Conservation (phyloP, 2,888 invertebrate species). For the Polydesmus complanatus region DNA sequence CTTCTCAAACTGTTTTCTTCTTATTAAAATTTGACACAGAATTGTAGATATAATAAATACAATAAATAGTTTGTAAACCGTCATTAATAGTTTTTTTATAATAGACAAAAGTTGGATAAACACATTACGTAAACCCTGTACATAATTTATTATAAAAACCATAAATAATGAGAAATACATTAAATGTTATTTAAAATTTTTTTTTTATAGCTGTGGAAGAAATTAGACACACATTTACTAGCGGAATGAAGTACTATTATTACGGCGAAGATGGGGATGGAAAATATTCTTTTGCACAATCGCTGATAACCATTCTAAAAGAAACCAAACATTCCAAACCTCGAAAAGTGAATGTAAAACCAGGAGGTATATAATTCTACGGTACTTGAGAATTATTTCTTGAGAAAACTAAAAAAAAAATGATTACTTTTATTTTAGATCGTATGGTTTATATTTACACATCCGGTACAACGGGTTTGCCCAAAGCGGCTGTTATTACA, state of each 20-base stretch:
- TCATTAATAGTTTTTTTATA: too few relatives aligned
- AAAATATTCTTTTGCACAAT: background rate
- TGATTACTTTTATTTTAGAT: slow-evolving; percentile 9
- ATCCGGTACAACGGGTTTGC: slow-evolving; percentile 49
- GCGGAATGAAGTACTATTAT: background rate
- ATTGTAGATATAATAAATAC: too few relatives aligned
- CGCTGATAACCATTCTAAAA: background rate
- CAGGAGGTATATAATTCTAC: slow-evolving; percentile 1
- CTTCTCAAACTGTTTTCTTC: too few relatives aligned
- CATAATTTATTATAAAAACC: too few relatives aligned
- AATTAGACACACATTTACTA: background rate
- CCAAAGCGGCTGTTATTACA: slow-evolving; percentile 93
- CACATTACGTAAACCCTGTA: too few relatives aligned
- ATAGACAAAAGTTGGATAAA: too few relatives aligned
- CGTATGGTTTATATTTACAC: slow-evolving; percentile 26
- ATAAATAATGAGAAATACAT: background rate
- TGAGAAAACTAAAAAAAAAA: background rate
- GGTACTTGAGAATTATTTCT: background rate
- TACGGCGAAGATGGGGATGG: background rate
- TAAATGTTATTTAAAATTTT: background rate
- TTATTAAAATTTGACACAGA: too few relatives aligned
- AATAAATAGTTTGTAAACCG: too few relatives aligned
- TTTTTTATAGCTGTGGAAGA: background rate
- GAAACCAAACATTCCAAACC: background rate
- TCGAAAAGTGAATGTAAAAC: background rate